A percentile compares a stretch with the other conserved stretches of the same genome.
Conservation (phyloP, 2,797 vertebrate genomes). For the Sebastes matsubarae region DNA sequence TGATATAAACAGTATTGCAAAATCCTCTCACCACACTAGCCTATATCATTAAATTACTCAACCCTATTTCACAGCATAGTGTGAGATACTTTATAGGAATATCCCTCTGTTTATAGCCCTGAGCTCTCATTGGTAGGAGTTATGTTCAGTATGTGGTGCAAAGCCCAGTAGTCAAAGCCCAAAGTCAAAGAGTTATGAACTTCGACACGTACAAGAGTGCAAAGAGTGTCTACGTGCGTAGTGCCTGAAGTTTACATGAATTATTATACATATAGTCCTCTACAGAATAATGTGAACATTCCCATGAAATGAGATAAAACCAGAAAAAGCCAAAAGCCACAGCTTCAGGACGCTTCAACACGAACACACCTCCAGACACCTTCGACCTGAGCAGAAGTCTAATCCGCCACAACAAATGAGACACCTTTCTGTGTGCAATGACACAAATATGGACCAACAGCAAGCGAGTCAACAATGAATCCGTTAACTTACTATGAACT, state of each 20-base stretch:
- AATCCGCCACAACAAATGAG: no score
- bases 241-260: neutral
- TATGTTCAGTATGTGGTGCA: neutral
- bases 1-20: neutral
- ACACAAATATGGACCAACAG: no score
- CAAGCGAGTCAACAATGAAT: no score
- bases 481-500: no score
- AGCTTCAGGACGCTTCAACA: neutral
- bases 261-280: neutral
- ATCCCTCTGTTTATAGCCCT: neutral
- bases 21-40: neutral
- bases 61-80: neutral
- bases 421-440: no score
- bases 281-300: neutral
- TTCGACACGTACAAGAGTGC: neutral
- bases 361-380: no score
- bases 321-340: no score
- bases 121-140: neutral
- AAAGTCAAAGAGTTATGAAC: neutral
- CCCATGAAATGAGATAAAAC: no score
- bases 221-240: neutral
- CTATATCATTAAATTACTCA: neutral
- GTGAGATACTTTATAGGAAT: neutral
- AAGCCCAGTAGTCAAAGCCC: neutral
- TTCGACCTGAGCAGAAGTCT: no score